Conservation (phyloP, 2,113 vertebrate species). For the Athene cunicularia region DNA sequence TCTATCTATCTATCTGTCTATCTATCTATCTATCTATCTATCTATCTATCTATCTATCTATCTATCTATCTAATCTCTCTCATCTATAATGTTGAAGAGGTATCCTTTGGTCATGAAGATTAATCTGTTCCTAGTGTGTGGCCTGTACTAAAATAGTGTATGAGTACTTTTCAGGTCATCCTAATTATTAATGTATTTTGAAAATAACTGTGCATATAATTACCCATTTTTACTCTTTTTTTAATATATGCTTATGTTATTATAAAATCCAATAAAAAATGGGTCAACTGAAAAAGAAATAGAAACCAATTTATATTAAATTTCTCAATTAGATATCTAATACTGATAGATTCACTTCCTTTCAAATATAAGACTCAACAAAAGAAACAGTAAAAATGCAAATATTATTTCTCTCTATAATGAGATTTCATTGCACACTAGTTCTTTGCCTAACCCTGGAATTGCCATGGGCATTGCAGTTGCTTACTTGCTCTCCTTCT, state of each 20-base stretch:
- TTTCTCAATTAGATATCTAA: conserved; percentile 54
- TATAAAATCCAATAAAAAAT: conserved; percentile 39
- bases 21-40: background rate
- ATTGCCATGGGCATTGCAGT: background rate
- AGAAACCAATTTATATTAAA: conserved; percentile 53
- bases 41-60: background rate
- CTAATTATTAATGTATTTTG: background rate
- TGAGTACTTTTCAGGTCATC: background rate
- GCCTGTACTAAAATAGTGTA: background rate
- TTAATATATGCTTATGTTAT: background rate
- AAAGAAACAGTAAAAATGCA: conserved; percentile 54
- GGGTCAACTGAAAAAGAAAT: conserved; percentile 15
- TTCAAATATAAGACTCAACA: conserved; percentile 12
- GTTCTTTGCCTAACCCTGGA: conserved; percentile 3
- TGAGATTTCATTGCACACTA: conserved; percentile 1
- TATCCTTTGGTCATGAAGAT: background rate
- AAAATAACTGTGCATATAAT: conserved; percentile 55
- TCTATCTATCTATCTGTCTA: background rate
- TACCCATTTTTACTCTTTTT: conserved; percentile 5
- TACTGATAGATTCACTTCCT: conserved; percentile 25
- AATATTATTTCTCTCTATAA: conserved; percentile 48
- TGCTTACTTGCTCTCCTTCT: background rate
- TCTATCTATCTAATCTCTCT: background rate
- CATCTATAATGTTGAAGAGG: background rate
- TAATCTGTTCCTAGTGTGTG: background rate